A percentile compares a stretch with the other conserved stretches of the same genome.
These are phyloP conservation scores for Cerastis rubricosa DNA, from an alignment of 2,888 invertebrate species.

Conservation along the genomic window DNA sequence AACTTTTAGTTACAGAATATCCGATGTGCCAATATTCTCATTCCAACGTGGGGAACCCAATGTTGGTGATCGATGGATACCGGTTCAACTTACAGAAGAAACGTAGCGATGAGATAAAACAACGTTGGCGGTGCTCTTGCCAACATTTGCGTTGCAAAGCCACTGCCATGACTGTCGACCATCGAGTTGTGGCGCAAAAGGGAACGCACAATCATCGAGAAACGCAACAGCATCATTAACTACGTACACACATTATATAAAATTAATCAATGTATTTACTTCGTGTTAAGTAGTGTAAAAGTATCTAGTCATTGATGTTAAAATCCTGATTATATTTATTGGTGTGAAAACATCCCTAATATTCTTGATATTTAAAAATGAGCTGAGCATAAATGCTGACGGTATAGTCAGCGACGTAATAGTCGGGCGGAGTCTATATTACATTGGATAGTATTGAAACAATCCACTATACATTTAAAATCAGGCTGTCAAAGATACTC, in stretches of 20 bases:
- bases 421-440: background rate
- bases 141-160: constrained; percentile 56
- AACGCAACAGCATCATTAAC: background rate
- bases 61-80: constrained; percentile 51
- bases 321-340: background rate
- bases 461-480: too few species aligned
- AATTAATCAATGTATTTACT: background rate
- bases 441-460: background rate
- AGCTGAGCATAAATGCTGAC: background rate
- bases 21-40: constrained; percentile 30
- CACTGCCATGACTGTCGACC: constrained; percentile 24
- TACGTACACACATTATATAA: background rate
- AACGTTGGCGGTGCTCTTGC: constrained; percentile 49
- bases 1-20: constrained; percentile 26
- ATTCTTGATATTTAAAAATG: background rate
- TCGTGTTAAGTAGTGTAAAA: background rate
- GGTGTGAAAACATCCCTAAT: background rate
- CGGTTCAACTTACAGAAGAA: constrained; percentile 43
- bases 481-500: too few species aligned
- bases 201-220: constrained; percentile 47
- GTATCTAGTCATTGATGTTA: constrained; percentile 40
- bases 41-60: constrained; percentile 44
- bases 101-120: constrained; percentile 30
- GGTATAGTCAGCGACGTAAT: too few species aligned
- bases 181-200: constrained; percentile 17